A percentile compares a stretch with the other conserved stretches of the same genome.
Conservation (phyloP, 2,113 vertebrate species). For the Sisor rabdophorus region DNA sequence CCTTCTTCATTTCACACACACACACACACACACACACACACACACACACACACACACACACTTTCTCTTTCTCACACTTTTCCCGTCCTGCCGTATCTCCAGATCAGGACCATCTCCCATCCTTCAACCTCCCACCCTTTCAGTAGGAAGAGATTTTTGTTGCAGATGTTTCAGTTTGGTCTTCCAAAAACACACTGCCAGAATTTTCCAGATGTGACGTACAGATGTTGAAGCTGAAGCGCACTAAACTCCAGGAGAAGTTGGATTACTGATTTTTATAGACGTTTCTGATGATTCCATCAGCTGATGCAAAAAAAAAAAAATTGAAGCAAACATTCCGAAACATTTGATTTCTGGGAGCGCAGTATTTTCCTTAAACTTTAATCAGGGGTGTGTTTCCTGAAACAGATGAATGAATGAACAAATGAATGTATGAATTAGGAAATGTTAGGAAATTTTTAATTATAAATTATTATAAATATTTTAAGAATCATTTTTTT, state of each 20-base stretch:
- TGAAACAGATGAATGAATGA: not conserved
- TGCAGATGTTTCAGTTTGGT: not conserved
- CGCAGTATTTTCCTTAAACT: not conserved
- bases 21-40: too few species aligned
- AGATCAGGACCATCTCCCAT: not conserved
- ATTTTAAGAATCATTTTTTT: too few species aligned
- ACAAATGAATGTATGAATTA: not conserved
- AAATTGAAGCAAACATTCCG: not conserved
- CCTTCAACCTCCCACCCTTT: not conserved
- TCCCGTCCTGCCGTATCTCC: not conserved
- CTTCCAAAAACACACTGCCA: slow-evolving; percentile 38
- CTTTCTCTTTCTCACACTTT: too few species aligned
- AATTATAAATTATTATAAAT: not conserved
- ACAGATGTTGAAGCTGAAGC: not conserved
- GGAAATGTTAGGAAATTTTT: too few species aligned
- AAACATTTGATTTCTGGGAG: not conserved
- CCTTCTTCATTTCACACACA: not conserved
- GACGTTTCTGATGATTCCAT: slow-evolving; percentile 4
- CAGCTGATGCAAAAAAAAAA: slow-evolving; percentile 2
- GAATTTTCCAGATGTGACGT: slow-evolving; percentile 2
- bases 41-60: too few species aligned
- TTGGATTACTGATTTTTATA: slow-evolving; percentile 2
- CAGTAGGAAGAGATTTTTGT: not conserved
- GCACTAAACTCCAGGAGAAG: slow-evolving; percentile 7
- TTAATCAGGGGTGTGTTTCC: slow-evolving; percentile 5